A percentile compares a stretch with the other conserved stretches of the same genome.
Evolutionary conservation across 2,888 invertebrate species (phyloP).

Genomic region (Phania funesta): DNA sequence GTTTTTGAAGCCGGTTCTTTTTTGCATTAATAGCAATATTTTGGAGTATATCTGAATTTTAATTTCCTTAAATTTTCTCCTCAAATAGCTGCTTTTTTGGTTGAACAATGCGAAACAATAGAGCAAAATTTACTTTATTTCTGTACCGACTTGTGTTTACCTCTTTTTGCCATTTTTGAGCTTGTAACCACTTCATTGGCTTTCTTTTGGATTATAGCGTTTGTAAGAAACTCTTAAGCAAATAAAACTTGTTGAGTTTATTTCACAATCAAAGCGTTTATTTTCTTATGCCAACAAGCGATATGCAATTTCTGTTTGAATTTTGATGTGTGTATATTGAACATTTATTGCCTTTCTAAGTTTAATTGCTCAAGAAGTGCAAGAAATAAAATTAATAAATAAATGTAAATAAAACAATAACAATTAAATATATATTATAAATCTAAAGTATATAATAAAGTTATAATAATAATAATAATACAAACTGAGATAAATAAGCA

Average conservation of each 20-base stretch:
- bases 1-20: too few species aligned
- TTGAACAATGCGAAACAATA: too few species aligned
- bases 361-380: slow-evolving; percentile 16
- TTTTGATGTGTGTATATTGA: slow-evolving; percentile 3
- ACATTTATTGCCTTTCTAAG: background rate
- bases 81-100: too few species aligned
- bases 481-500: slow-evolving; percentile 22
- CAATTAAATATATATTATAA: background rate
- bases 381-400: slow-evolving; percentile 3
- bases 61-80: too few species aligned
- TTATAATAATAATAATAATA: slow-evolving; percentile 32
- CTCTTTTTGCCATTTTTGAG: too few species aligned
- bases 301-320: slow-evolving; percentile 50
- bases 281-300: slow-evolving; percentile 52
- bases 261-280: slow-evolving; percentile 61
- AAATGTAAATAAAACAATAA: slow-evolving; percentile 12
- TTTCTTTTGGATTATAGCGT: too few species aligned
- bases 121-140: too few species aligned
- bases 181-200: too few species aligned
- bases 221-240: background rate
- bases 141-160: too few species aligned
- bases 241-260: background rate
- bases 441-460: background rate
- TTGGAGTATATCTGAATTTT: too few species aligned
- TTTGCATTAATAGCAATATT: too few species aligned